These are phyloP conservation scores for Pungitius pungitius DNA, from an alignment of 2,113 vertebrate genomes.

Conservation along the genomic window DNA sequence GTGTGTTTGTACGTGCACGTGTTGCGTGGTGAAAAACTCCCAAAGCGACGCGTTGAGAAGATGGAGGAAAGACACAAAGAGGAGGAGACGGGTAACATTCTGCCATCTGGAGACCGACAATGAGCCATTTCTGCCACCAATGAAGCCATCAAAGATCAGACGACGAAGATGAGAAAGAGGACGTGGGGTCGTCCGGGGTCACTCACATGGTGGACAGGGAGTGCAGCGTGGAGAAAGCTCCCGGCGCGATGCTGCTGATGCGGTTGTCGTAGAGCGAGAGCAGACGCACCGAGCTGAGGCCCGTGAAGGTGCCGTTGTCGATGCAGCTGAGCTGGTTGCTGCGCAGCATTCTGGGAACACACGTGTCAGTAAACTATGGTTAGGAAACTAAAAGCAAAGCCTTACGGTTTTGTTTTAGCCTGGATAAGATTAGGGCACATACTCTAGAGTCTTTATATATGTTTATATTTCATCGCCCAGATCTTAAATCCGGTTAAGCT, in stretches of 20 bases:
- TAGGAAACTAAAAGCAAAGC: not conserved
- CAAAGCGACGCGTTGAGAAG: constrained; percentile 15
- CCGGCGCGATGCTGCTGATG: constrained; percentile 92
- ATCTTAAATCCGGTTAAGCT: not conserved
- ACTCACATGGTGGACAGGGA: constrained; percentile 98
- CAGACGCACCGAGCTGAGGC: constrained; percentile 93
- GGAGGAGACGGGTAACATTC: not conserved
- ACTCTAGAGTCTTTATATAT: not conserved
- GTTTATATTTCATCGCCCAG: not conserved
- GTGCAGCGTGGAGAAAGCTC: constrained; percentile 94
- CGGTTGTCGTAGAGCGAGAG: constrained; percentile 97
- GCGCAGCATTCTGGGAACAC: constrained; percentile 88
- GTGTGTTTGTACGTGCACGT: constrained; percentile 9
- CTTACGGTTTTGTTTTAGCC: not conserved
- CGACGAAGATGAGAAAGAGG: too few relatives aligned
- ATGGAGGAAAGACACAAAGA: constrained; percentile 32
- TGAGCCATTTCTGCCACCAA: not conserved
- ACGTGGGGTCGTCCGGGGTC: not conserved
- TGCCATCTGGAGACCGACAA: not conserved
- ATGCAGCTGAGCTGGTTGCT: constrained; percentile 96
- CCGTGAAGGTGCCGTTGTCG: constrained; percentile 93
- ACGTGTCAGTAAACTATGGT: not conserved
- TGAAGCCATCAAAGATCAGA: too few relatives aligned
- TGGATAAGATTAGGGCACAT: not conserved
- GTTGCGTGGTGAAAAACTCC: constrained; percentile 19